A percentile compares a stretch with the other conserved stretches of the same genome.
Conservation (phyloP, 2,888 invertebrate genomes). For the Lepidocyrtoides sp. region DNA sequence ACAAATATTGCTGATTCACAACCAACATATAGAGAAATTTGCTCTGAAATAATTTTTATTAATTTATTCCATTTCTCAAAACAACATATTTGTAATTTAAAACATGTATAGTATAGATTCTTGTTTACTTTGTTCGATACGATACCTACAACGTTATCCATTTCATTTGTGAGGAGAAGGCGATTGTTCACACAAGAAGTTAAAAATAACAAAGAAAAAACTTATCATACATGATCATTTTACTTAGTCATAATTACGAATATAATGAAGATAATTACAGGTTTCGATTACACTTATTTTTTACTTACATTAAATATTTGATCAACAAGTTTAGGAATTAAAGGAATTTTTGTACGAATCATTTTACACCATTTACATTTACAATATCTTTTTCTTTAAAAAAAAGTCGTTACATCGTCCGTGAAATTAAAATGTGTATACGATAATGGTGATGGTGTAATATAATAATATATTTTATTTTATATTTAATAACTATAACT, state of each 20-base stretch:
- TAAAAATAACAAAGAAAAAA: slow-evolving; percentile 47
- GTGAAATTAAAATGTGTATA: too few species aligned
- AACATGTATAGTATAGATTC: too few species aligned
- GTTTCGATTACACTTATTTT: background rate
- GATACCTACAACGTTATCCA: background rate
- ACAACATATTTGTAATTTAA: background rate
- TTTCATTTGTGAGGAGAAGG: slow-evolving; percentile 31
- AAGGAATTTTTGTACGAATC: slow-evolving; percentile 7
- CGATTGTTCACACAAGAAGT: slow-evolving; percentile 54
- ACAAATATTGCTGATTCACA: too few species aligned
- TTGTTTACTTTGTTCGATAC: slow-evolving; percentile 45
- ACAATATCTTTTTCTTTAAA: background rate
- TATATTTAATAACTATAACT: background rate
- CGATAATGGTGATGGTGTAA: too few species aligned
- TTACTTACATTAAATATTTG: slow-evolving; percentile 45
- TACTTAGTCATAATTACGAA: background rate
- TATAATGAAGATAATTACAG: slow-evolving; percentile 2
- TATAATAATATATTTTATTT: too few species aligned
- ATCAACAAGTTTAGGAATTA: slow-evolving; percentile 39
- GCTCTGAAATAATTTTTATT: too few species aligned
- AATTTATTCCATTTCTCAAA: too few species aligned
- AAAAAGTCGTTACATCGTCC: background rate
- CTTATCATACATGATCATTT: background rate
- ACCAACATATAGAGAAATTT: too few species aligned
- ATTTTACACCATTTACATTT: slow-evolving; percentile 23